phyloP scores from a whole-genome alignment of 2,888 invertebrate genomes.

The Luffia ferchaultella region DNA sequence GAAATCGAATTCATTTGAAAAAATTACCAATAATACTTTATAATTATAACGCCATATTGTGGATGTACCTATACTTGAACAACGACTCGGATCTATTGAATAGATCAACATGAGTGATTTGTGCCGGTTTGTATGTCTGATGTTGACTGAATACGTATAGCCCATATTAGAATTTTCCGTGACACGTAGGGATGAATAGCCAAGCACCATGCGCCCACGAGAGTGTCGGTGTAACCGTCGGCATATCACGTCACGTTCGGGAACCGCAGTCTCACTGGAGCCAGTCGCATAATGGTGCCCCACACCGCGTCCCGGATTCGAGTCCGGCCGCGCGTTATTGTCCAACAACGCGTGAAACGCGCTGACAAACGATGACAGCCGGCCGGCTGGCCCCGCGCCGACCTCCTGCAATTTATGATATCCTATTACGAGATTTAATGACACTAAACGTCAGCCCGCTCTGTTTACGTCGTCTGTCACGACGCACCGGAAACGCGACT shows the following conservation, averaged over 20 bases:
- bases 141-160: too few relatives aligned
- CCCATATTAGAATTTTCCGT: too few relatives aligned
- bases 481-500: neutral
- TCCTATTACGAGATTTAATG: slow-evolving; percentile 66
- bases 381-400: slow-evolving; percentile 38
- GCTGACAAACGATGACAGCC: slow-evolving; percentile 67
- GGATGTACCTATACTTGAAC: too few relatives aligned
- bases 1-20: too few relatives aligned
- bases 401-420: slow-evolving; percentile 63
- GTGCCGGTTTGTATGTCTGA: too few relatives aligned
- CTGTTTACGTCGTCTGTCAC: slow-evolving; percentile 40
- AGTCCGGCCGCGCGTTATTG: slow-evolving; percentile 45
- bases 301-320: slow-evolving; percentile 1
- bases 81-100: too few relatives aligned
- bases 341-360: slow-evolving; percentile 66
- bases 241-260: slow-evolving; percentile 34
- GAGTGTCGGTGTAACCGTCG: slow-evolving; percentile 17
- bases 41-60: too few relatives aligned
- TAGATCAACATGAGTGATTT: too few relatives aligned
- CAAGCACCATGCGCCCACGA: too few relatives aligned
- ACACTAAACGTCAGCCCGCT: slow-evolving; percentile 51
- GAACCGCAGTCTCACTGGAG: slow-evolving; percentile 23
- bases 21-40: too few relatives aligned
- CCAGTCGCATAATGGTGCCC: slow-evolving; percentile 16
- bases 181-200: too few relatives aligned